Percentiles rank a stretch among this genome's conserved stretches.
Evolutionary conservation across 2,113 vertebrate genomes (phyloP).

Genomic region (Nesoenas mayeri): DNA sequence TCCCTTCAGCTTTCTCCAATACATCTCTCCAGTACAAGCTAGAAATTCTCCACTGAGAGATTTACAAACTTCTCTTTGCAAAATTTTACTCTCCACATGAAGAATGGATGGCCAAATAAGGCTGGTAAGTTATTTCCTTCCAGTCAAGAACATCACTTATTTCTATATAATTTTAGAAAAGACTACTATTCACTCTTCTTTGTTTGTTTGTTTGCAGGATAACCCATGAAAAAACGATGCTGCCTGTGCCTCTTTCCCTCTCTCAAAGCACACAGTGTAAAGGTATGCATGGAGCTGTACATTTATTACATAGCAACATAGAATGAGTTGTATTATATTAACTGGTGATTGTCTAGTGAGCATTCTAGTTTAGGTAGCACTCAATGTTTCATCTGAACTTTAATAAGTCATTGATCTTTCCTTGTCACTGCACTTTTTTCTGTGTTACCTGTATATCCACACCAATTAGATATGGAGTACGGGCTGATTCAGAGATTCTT

Average conservation of each 20-base stretch:
- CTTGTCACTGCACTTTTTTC: neutral
- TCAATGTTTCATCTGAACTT: neutral
- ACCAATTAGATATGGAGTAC: neutral
- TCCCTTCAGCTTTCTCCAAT: neutral
- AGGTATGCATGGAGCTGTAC: neutral
- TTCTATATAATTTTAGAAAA: neutral
- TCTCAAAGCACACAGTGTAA: neutral
- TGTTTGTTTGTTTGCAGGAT: neutral
- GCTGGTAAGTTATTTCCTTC: neutral
- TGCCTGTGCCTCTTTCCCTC: neutral
- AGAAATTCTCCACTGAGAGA: neutral
- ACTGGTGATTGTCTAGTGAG: fast-evolving
- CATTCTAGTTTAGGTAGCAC: neutral
- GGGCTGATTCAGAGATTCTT: neutral
- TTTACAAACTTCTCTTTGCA: neutral
- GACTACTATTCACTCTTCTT: neutral
- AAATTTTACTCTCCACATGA: neutral
- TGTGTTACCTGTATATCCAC: neutral
- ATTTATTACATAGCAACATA: neutral
- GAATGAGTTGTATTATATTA: neutral
- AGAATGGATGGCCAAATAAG: neutral
- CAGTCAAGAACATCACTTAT: neutral
- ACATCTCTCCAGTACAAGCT: neutral
- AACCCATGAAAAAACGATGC: neutral
- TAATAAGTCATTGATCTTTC: neutral